These are phyloP conservation scores for Pinctada fucata DNA, from an alignment of 2,888 invertebrate species.

Conservation along the genomic window DNA sequence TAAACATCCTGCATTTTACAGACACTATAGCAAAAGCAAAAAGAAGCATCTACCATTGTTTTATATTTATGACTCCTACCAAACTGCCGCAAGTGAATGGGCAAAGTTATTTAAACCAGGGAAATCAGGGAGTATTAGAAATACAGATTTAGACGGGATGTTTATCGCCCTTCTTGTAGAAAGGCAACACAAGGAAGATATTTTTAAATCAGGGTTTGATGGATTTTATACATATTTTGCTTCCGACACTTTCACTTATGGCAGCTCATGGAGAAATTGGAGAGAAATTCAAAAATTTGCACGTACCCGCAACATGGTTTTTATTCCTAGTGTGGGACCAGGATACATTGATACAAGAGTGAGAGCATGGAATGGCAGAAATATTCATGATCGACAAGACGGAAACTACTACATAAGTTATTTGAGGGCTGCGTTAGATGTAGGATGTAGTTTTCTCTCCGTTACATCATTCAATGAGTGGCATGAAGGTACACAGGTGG, in stretches of 20 bases:
- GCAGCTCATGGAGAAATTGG: slow-evolving; percentile 79
- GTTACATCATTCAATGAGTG: slow-evolving; percentile 87
- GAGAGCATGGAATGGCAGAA: slow-evolving; percentile 81
- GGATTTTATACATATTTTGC: slow-evolving; percentile 84
- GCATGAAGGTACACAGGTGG: slow-evolving; percentile 87
- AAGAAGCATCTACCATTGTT: slow-evolving; percentile 79
- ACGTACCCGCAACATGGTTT: slow-evolving; percentile 70
- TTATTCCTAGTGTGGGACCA: slow-evolving; percentile 85
- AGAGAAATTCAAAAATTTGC: slow-evolving; percentile 57
- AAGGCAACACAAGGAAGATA: slow-evolving; percentile 78
- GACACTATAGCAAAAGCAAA: slow-evolving; percentile 57
- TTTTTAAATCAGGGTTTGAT: slow-evolving; percentile 77
- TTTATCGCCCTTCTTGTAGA: slow-evolving; percentile 82
- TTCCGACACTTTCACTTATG: slow-evolving; percentile 82
- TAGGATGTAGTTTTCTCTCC: slow-evolving; percentile 81
- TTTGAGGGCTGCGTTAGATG: slow-evolving; percentile 81
- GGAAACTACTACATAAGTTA: slow-evolving; percentile 83
- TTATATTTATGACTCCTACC: slow-evolving; percentile 83
- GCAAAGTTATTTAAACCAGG: slow-evolving; percentile 71
- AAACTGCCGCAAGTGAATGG: slow-evolving; percentile 80
- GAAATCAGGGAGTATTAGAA: slow-evolving; percentile 79
- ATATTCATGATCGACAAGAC: slow-evolving; percentile 79
- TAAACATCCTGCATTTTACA: slow-evolving; percentile 80
- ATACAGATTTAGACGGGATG: slow-evolving; percentile 80
- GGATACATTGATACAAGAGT: slow-evolving; percentile 84